Percentiles rank a stretch among this genome's conserved stretches.
These are phyloP conservation scores for Drosophila athabasca DNA, from an alignment of 1,140 invertebrate species.

Conservation along the genomic window DNA sequence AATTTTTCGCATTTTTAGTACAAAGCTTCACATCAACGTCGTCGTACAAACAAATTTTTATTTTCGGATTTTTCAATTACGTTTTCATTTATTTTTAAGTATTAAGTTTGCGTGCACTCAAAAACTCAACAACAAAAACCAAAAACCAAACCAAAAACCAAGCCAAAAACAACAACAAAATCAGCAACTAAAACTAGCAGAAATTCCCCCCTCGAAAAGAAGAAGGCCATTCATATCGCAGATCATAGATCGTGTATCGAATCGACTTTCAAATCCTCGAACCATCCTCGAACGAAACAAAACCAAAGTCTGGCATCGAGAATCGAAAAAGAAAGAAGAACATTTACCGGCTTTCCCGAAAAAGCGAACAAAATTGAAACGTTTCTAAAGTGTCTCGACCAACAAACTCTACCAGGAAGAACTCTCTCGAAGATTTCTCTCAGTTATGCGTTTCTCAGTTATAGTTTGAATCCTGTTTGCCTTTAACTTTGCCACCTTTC, in stretches of 20 bases:
- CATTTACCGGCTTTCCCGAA: constrained; percentile 48
- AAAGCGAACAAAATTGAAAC: constrained; percentile 14
- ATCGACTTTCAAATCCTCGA: constrained; percentile 37
- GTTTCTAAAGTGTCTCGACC: constrained; percentile 70
- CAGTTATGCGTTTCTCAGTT: constrained; percentile 60
- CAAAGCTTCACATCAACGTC: constrained; percentile 84
- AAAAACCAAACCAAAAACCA: neutral
- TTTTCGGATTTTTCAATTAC: constrained; percentile 84
- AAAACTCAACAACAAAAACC: constrained; percentile 52
- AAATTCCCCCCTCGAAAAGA: no score
- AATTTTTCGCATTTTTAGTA: constrained; percentile 84
- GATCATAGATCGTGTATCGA: constrained; percentile 38
- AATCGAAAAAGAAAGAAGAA: constrained; percentile 40
- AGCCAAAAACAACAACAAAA: constrained; percentile 48
- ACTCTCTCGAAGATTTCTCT: constrained; percentile 38
- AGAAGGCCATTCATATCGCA: constrained; percentile 23
- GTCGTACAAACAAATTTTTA: constrained; percentile 84
- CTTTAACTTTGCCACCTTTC: constrained; percentile 17
- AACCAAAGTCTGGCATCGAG: constrained; percentile 17
- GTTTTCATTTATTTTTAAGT: constrained; percentile 83
- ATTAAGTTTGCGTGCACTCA: constrained; percentile 80
- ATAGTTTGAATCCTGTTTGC: constrained; percentile 44
- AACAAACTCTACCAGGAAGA: constrained; percentile 54
- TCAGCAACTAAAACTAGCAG: constrained; percentile 64
- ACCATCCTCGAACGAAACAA: constrained; percentile 9